Evolutionary conservation across 2,113 vertebrate species (phyloP).

Genomic region (Ardeotis arabs): DNA sequence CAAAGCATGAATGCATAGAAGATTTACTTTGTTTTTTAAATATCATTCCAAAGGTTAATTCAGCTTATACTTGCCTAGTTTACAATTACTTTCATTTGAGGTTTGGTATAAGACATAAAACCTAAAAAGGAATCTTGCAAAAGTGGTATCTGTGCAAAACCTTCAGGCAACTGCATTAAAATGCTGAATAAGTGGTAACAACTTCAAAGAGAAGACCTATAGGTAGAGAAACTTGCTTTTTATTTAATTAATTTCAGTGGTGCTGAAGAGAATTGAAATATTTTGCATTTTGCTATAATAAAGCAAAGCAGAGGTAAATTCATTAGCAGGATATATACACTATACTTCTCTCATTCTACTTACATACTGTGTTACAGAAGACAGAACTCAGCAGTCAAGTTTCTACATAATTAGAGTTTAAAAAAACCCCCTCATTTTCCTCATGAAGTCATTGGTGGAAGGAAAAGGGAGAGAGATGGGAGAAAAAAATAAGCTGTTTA

Average conservation of each 20-base stretch:
- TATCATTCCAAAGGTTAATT: not conserved
- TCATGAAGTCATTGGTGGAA: not conserved
- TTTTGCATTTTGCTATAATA: not conserved
- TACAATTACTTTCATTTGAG: not conserved
- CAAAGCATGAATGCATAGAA: not conserved
- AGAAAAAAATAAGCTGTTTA: not conserved
- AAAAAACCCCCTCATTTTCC: not conserved
- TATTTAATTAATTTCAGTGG: not conserved
- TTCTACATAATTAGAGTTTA: not conserved
- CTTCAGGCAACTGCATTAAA: not conserved
- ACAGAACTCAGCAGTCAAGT: not conserved
- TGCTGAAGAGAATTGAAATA: not conserved
- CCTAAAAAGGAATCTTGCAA: not conserved
- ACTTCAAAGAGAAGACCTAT: not conserved
- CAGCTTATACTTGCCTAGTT: not conserved
- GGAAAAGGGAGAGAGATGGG: not conserved
- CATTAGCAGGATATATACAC: not conserved
- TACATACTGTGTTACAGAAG: not conserved
- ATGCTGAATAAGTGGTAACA: not conserved
- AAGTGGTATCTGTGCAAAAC: not conserved
- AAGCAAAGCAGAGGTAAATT: not conserved
- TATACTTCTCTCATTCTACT: not conserved
- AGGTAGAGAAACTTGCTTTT: not conserved
- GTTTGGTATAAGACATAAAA: not conserved
- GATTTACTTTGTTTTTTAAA: not conserved